phyloP scores from a whole-genome alignment of 2,888 invertebrate genomes.

The Lepidocyrtoides sp. region DNA sequence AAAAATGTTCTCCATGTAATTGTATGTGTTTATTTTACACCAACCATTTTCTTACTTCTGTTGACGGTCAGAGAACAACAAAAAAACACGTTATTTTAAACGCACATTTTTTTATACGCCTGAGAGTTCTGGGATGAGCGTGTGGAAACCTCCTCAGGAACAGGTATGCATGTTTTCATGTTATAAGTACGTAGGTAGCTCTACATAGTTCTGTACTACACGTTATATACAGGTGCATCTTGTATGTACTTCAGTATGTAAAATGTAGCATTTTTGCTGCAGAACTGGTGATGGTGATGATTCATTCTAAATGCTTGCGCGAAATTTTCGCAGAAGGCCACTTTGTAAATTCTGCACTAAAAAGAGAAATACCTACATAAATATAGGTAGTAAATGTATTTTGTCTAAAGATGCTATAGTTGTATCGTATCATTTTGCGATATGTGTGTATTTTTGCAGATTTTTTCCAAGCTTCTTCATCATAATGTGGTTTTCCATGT shows the following conservation, averaged over 20 bases:
- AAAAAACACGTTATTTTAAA: neutral
- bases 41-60: neutral
- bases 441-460: neutral
- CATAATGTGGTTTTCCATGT: neutral
- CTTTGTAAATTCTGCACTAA: neutral
- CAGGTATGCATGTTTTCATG: too few relatives aligned
- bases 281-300: neutral
- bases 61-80: conserved; percentile 13
- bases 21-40: neutral
- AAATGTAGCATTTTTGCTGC: neutral
- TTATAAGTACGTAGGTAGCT: neutral
- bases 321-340: neutral
- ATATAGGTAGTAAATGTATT: neutral
- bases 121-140: neutral
- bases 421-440: too few relatives aligned
- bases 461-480: neutral
- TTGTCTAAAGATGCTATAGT: neutral
- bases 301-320: neutral
- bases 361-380: neutral
- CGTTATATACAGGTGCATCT: neutral
- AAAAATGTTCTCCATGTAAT: neutral
- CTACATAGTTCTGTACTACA: neutral
- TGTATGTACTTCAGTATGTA: neutral
- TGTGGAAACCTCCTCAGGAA: neutral
- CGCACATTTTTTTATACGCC: conserved; percentile 5